Evolutionary conservation across 2,113 vertebrate species (phyloP).

Genomic region (Bucco capensis): DNA sequence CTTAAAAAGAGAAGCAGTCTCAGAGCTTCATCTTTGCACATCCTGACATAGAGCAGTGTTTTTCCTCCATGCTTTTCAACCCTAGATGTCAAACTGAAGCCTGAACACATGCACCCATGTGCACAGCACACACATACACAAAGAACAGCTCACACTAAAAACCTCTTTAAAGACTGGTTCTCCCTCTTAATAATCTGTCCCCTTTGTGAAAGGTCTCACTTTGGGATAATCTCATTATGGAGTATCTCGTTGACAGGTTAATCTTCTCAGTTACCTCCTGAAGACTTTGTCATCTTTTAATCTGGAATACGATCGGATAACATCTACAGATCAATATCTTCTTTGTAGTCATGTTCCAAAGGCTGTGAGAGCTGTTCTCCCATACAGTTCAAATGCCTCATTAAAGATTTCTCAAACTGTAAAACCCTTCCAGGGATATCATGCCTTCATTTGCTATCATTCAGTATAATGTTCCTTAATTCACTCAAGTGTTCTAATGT

Average conservation of each 20-base stretch:
- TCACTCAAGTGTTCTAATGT: slow-evolving; percentile 49
- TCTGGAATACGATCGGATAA: slow-evolving; percentile 53
- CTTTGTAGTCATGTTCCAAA: slow-evolving; percentile 40
- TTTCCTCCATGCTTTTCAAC: not conserved
- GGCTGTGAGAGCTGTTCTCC: slow-evolving; percentile 25
- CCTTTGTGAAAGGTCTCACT: slow-evolving; percentile 2
- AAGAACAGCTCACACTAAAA: not conserved
- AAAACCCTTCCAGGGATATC: slow-evolving; percentile 54
- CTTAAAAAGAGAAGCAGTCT: not conserved
- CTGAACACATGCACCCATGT: rapidly evolving
- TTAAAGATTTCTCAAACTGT: slow-evolving; percentile 57
- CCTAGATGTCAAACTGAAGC: not conserved
- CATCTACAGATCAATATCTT: slow-evolving; percentile 42
- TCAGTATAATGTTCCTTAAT: slow-evolving; percentile 31
- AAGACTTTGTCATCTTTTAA: slow-evolving; percentile 58
- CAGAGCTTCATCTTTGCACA: not conserved
- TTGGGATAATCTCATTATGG: slow-evolving; percentile 18
- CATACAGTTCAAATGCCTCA: slow-evolving; percentile 45
- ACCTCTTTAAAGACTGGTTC: not conserved
- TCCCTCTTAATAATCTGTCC: slow-evolving; percentile 3
- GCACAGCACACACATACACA: not conserved
- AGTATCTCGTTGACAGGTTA: slow-evolving; percentile 36
- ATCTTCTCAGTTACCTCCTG: slow-evolving; percentile 30
- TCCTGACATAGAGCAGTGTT: not conserved
- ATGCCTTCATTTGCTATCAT: slow-evolving; percentile 14